Conservation (phyloP, 1,140 invertebrate species). For the Bilobella aurantiaca region DNA sequence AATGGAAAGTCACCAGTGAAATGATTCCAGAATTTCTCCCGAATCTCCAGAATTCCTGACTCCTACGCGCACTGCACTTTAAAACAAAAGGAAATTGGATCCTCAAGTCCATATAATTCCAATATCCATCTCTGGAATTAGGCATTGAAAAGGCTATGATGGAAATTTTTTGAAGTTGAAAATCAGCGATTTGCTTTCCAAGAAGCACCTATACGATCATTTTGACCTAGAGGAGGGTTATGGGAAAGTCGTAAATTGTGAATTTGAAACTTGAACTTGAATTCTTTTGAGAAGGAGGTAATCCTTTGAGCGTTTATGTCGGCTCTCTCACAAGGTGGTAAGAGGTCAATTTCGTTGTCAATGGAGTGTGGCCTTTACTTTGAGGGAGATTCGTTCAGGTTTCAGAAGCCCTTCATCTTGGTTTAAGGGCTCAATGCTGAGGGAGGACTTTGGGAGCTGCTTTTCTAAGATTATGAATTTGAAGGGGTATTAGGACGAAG, state of each 20-base stretch:
- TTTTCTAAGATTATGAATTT: neutral
- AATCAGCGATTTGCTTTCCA: too few species aligned
- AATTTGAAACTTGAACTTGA: constrained; percentile 1
- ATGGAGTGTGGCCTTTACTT: neutral
- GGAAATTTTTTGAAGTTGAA: too few species aligned
- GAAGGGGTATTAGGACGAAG: neutral
- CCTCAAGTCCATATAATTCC: neutral
- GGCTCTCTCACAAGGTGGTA: neutral
- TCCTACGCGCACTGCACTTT: neutral
- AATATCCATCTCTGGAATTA: neutral
- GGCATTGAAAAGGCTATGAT: neutral
- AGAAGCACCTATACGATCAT: too few species aligned
- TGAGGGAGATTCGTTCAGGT: neutral
- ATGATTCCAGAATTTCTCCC: neutral
- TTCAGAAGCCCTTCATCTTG: too few species aligned
- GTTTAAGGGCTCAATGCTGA: neutral
- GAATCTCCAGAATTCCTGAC: too few species aligned
- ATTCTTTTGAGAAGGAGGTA: neutral
- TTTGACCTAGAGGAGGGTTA: neutral
- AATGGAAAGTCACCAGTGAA: neutral
- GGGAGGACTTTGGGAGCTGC: neutral
- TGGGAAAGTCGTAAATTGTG: neutral
- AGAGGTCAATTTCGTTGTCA: neutral
- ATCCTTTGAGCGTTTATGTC: neutral
- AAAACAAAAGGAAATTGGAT: neutral